phyloP scores from a whole-genome alignment of 2,888 invertebrate genomes.

The Dryomyza anilis region DNA sequence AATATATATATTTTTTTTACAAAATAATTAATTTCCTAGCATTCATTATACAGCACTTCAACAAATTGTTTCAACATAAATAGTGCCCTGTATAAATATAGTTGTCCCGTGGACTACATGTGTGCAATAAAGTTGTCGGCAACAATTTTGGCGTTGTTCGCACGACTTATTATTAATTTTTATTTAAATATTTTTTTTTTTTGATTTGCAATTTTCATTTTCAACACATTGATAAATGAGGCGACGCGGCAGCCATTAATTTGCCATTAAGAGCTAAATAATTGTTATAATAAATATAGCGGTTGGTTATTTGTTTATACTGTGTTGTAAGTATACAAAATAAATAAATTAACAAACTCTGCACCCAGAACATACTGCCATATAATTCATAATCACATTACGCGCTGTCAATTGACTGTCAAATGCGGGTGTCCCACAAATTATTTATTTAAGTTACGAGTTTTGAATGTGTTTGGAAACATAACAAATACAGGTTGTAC shows the following conservation, averaged over 20 bases:
- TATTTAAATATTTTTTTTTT: background rate
- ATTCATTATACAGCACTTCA: too few species aligned
- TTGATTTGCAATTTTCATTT: too few species aligned
- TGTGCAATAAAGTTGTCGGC: background rate
- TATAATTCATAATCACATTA: background rate
- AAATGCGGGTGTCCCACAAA: background rate
- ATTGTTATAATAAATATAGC: background rate
- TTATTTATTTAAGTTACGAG: background rate
- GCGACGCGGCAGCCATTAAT: background rate
- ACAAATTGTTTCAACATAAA: background rate
- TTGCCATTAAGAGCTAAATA: background rate
- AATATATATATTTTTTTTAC: too few species aligned
- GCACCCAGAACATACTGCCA: background rate
- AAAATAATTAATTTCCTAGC: too few species aligned
- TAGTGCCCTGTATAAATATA: background rate
- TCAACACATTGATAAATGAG: too few species aligned
- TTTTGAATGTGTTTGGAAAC: too few species aligned
- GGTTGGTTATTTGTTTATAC: background rate
- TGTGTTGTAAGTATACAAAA: background rate
- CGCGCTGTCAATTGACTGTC: background rate
- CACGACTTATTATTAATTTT: too few species aligned
- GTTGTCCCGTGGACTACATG: background rate
- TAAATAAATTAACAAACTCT: background rate
- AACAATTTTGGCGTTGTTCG: background rate
- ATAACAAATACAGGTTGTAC: too few species aligned